Conservation (phyloP, 2,113 vertebrate species). For the Pseudorhombus dupliciocellatus region DNA sequence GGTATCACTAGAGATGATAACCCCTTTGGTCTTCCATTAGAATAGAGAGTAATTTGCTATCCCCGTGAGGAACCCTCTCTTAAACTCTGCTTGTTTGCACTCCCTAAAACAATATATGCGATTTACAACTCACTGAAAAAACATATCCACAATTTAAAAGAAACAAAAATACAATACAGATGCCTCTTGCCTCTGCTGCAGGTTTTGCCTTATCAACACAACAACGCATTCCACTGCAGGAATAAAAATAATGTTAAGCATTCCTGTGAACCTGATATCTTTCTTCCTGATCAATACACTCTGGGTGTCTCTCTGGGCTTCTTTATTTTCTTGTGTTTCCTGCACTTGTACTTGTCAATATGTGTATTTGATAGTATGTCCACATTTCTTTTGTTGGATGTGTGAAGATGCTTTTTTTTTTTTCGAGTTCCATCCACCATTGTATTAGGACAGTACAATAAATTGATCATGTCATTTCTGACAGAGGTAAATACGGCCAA, state of each 20-base stretch:
- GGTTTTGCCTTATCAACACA: neutral
- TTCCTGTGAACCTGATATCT: neutral
- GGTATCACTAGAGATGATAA: neutral
- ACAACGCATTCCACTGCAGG: neutral
- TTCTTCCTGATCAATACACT: neutral
- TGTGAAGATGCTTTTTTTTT: too few species aligned
- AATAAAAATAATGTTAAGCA: neutral
- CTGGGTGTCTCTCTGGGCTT: neutral
- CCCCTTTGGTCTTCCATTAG: neutral
- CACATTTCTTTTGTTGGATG: neutral
- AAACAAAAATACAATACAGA: neutral
- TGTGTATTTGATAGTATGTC: neutral
- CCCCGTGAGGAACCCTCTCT: neutral
- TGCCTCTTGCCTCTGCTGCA: neutral
- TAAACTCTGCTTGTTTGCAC: neutral
- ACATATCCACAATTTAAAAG: neutral
- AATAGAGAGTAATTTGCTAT: neutral
- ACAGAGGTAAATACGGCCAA: too few species aligned
- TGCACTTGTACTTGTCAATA: neutral
- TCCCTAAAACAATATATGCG: neutral
- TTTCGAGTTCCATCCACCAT: too few species aligned
- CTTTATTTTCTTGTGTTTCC: neutral
- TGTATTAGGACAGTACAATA: too few species aligned
- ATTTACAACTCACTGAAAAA: neutral
- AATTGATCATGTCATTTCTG: too few species aligned